Base-by-base conservation (phyloP, 2,113 vertebrate genomes). In the Brachyhypopomus gauderio region DNA sequence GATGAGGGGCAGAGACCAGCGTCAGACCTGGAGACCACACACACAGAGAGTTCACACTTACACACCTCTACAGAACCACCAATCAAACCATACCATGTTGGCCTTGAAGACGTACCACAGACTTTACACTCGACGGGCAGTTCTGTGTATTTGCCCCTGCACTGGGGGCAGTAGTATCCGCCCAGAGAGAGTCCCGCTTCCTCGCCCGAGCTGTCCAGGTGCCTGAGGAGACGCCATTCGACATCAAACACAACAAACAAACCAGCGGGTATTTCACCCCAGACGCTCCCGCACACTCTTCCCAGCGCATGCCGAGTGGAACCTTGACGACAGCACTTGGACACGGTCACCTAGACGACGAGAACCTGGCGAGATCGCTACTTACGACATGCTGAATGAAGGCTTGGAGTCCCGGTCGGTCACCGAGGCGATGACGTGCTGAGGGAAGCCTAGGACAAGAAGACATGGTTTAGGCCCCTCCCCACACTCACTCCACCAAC, bases 71-170 rank as follows among this genome's bases (percentile, higher is more conserved):
- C 30, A 70, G 17, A 4, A 17, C 14, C 3, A 23, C 48, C 0
- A 60, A 6, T 0, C 4, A 30, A 16, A 30, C 1, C 19, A n/a
- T 8, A 36, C 55, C 1, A 14, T 14, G n/a, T n/a, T n/a, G n/a
- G n/a, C 4, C 45, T 12, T 11, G 12, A 23, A 45, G 20, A 87
- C 97, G 76, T 92, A 99, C 98, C 97, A 86, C 98, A 99, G 77
- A 99, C 92, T 95, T 96, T 99, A 90, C 98, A 99, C 88, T 99
- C 98, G 81, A 99, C 97, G 0, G 98, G 98, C 64, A 99, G 95
- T 81, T 99, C 97, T 19, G 92, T 93, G 91, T 98, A 99, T 85
- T 99, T 99, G 41, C 94, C 94, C 82, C 94, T 94, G 85, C 98
- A 99, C 83, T 99, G 98, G 0, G 98, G 98, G 83, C 98, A 99